Percentiles rank a stretch among this genome's conserved stretches.
These are phyloP conservation scores for Sinocyclocheilus anophthalmus DNA, from an alignment of 2,113 vertebrate species.

Conservation along the genomic window DNA sequence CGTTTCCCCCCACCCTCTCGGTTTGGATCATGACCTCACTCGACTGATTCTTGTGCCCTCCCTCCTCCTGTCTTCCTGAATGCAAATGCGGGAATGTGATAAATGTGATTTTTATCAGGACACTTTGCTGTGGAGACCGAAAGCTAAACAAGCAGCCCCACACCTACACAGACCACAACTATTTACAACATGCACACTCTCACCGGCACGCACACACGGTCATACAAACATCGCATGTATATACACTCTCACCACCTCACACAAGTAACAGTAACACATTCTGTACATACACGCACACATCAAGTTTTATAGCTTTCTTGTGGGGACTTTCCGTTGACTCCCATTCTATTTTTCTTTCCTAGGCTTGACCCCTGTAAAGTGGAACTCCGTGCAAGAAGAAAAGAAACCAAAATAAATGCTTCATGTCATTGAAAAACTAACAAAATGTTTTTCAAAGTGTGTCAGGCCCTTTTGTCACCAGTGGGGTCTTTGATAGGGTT, in stretches of 20 bases:
- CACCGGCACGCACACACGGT: conserved; percentile 56
- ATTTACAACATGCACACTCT: conserved; percentile 69
- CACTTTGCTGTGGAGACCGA: conserved; percentile 79
- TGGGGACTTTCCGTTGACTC: conserved; percentile 77
- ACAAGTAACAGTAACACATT: conserved; percentile 60
- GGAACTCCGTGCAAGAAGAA: conserved; percentile 69
- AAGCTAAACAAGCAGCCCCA: conserved; percentile 75
- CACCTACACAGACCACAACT: conserved; percentile 73
- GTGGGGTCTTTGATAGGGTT: conserved; percentile 57
- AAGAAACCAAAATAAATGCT: conserved; percentile 67
- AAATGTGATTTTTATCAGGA: conserved; percentile 80
- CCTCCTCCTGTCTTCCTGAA: conserved; percentile 70
- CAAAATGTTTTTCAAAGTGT: conserved; percentile 55
- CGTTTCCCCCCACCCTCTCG: conserved; percentile 53
- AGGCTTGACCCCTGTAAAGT: conserved; percentile 72
- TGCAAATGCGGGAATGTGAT: conserved; percentile 80
- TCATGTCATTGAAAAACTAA: conserved; percentile 61
- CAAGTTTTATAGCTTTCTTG: conserved; percentile 70
- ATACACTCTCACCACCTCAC: conserved; percentile 54
- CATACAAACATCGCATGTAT: conserved; percentile 57
- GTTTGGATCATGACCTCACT: conserved; percentile 40
- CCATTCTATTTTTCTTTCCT: conserved; percentile 76
- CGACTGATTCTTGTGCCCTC: conserved; percentile 43
- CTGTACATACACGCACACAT: conserved; percentile 57
- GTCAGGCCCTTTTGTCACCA: conserved; percentile 47